These are phyloP conservation scores for Dermatophagoides farinae DNA, from an alignment of 1,140 invertebrate species.

Conservation along the genomic window DNA sequence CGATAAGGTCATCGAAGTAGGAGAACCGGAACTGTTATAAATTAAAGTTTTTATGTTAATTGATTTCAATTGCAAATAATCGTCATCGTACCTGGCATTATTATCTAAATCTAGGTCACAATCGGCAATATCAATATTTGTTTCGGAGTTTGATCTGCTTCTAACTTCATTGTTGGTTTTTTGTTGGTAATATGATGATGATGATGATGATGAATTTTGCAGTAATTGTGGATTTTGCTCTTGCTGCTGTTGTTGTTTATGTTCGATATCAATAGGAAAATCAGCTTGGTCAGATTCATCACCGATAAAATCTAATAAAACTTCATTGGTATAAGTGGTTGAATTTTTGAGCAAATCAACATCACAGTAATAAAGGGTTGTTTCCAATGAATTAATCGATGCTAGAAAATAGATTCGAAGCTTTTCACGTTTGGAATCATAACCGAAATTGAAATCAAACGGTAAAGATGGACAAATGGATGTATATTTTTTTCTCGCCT, in stretches of 20 bases:
- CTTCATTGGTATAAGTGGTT: not conserved
- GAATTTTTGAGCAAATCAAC: slow-evolving; percentile 33
- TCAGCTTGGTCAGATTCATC: no score
- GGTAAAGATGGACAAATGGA: slow-evolving; percentile 31
- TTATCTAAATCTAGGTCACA: not conserved
- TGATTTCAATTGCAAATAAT: not conserved
- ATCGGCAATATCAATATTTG: not conserved
- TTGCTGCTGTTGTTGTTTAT: no score
- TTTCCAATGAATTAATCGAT: slow-evolving; percentile 62
- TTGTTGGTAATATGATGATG: not conserved
- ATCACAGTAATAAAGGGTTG: slow-evolving; percentile 64
- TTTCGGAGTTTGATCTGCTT: not conserved
- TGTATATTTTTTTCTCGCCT: not conserved
- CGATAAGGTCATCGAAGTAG: not conserved
- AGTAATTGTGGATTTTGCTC: not conserved
- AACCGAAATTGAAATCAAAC: slow-evolving; percentile 51
- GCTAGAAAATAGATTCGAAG: slow-evolving; percentile 75
- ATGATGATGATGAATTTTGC: not conserved
- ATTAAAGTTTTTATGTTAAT: not conserved
- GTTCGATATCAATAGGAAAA: no score
- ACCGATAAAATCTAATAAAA: no score
- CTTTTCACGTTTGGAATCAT: slow-evolving; percentile 36
- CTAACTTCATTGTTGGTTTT: not conserved
- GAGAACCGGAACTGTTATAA: not conserved
- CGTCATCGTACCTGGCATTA: not conserved